A percentile compares a stretch with the other conserved stretches of the same genome.
These are phyloP conservation scores for Brachionus calyciflorus DNA, from an alignment of 1,140 invertebrate species.

Conservation along the genomic window DNA sequence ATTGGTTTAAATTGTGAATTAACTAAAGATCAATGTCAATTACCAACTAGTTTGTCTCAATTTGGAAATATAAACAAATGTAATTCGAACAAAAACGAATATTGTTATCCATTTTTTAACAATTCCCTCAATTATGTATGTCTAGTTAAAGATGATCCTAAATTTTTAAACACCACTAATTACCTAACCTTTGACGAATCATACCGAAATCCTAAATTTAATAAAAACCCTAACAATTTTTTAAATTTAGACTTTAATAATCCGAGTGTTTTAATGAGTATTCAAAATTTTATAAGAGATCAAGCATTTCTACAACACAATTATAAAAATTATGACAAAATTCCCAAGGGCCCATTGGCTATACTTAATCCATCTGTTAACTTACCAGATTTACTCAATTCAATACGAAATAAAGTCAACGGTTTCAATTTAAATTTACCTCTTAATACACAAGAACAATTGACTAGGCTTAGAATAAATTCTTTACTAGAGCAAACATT, in stretches of 20 bases:
- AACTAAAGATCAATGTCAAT: not conserved
- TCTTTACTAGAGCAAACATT: not conserved
- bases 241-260: not conserved
- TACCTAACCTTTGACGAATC: slow-evolving; percentile 39
- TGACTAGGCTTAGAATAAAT: not conserved
- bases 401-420: slow-evolving; percentile 7
- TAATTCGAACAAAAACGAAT: not conserved
- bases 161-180: not conserved
- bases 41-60: not conserved
- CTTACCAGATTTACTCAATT: slow-evolving; percentile 15
- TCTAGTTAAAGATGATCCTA: slow-evolving; percentile 1
- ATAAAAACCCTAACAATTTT: not conserved
- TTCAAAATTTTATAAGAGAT: slow-evolving; percentile 39
- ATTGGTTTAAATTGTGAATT: slow-evolving; percentile 34
- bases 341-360: slow-evolving; percentile 39
- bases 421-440: not conserved
- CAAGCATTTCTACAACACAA: not conserved
- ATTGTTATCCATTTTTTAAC: slow-evolving; percentile 12
- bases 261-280: not conserved
- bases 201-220: not conserved
- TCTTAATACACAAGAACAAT: not conserved
- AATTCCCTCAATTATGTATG: not conserved
- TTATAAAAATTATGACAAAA: not conserved
- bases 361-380: slow-evolving; percentile 31
- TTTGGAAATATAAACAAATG: not conserved